Base-by-base conservation (phyloP, 2,113 vertebrate species). In the Macquaria ambigua region DNA sequence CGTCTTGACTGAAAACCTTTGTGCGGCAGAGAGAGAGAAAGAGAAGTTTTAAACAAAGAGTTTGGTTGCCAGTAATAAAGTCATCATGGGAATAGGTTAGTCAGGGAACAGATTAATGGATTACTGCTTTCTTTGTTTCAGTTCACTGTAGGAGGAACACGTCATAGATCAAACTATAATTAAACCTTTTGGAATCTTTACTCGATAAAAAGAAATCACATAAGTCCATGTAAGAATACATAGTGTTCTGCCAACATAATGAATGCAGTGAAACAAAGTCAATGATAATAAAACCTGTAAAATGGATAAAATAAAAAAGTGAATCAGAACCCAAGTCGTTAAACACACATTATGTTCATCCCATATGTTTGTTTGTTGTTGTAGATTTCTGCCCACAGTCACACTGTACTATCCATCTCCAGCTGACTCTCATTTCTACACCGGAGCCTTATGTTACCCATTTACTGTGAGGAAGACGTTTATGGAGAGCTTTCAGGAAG, bases 1-100 rank as follows among this genome's bases (percentile, higher is more conserved):
- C 0, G 98, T 98, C 93, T 99, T 99, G 72, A 99, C 97, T 0
- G 98, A 99, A 94, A 99, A 99, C 83, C 93, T 94, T 2, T 20
- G n/a, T 48, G 56, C 16, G 70, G 48, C 6, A 20, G 10, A 73
- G 43, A 77, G 5, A 73, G 15, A 73, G 21, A 80, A 28, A 76
- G 31, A 71, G 10, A 68, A 25, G 43, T 39, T 75, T 84, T 31
- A 11, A 69, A 23, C 46, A 64, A 20, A n/a, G 28, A 83, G 37
- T n/a, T n/a, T 48, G 18, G 23, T 4, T 79, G 11, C 9, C 53
- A 64, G 34, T 31, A 31, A 82, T 62, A 20, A 59, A 63, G 41
- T 63, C 20, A 34, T 55, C n/a, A 53, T 34, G 39, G 59, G 31
- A 79, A 85, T 25, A 59, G 0, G 77, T 74, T 74, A 79, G 52